Evolutionary conservation across 2,113 vertebrate genomes (phyloP), one percentile per base, ranked within the genome.

Genomic region (Catagonus wagneri): DNA sequence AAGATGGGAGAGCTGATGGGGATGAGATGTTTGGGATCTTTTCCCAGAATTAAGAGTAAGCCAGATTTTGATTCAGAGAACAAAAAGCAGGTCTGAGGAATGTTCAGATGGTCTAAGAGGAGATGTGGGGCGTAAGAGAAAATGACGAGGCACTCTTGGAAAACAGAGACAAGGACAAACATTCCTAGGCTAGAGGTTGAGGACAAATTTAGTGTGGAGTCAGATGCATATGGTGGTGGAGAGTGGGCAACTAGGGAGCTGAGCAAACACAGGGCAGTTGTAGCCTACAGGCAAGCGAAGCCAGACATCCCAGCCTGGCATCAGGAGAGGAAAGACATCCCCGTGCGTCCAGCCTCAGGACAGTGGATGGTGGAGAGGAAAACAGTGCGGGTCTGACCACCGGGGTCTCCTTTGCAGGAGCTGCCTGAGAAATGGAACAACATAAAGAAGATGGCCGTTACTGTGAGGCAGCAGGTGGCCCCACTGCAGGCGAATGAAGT

Each of bases 391-490:
- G 2, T 96, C n/a, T 89, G 61, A 87, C 16, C 74, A 15, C 5
- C 3, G 50, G 34, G 1, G 0, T 54, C 90, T 85, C 84, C 39
- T 60, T 98, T 94, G 0, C 93, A 99, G 99, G 99, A 99, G 89
- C 98, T 99, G 94, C 99, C 99, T 0, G 99, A 99, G 92, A 99
- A 99, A 83, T 99, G 99, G 99, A 98, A 96, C 96, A 98, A 98
- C 3, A 54, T 99, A 12, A 99, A 99, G 97, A 99, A 99, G 98
- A 98, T 98, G 97, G 99, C 99, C 0, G 2, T 98, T 39, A 90
- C 98, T 0, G 98, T 99, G 87, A 99, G 99, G 96, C 99, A 99
- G 98, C 98, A 99, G 2, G 99, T 99, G 96, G 99, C 99, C 8
- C 99, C 99, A 0, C 98, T 99, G 97, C 99, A 99, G 98, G 99